Evolutionary conservation across 2,888 invertebrate genomes (phyloP), one percentile per base, ranked within the genome.

Genomic region (Clanis bilineata): DNA sequence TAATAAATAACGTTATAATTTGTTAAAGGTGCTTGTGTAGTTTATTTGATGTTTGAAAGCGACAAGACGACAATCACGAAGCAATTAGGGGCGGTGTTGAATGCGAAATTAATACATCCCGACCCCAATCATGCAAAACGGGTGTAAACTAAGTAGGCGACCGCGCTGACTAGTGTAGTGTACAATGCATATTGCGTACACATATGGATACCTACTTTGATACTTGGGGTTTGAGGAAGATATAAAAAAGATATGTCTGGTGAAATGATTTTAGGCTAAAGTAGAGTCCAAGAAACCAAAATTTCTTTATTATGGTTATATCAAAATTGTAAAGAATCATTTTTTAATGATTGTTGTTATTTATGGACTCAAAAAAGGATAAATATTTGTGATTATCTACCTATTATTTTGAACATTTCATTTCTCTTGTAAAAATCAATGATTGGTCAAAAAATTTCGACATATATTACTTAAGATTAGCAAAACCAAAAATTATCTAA

Each of bases 101-200:
- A 82, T 80, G 75, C 77, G 65, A 75, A 82, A 82, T 77, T 71
- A 77, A 80, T 80, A 79, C 84, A 80, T 75, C 79, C 80, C 80
- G 73, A 70, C 78, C 77, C 82, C 71, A 83, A 87, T 86, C 85
- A 85, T 83, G 86, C 84, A 82, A 84, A 86, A 75, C 77, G 73
- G 68, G 72, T 74, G 69, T 80, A 82, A n/a, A n/a, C n/a, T n/a
- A n/a, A 84, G 82, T 81, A 83, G 79, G 75, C 79, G 77, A 76
- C 45, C 74, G 67, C 66, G 68, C 62, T 69, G 36, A 36, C 36
- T 36, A 36, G 36, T 12, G 32, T 32, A 66, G 74, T 72, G 74
- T 76, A 75, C 15, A n/a, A 39, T 41, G 18, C 39, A 45, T 41
- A 23, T 18, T 28, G 21, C n/a, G 22, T 43, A 47, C 36, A 56